Evolutionary conservation across 1,140 invertebrate species (phyloP), one percentile per base, ranked within the genome.

Genomic region (Caenorhabditis tropicalis): DNA sequence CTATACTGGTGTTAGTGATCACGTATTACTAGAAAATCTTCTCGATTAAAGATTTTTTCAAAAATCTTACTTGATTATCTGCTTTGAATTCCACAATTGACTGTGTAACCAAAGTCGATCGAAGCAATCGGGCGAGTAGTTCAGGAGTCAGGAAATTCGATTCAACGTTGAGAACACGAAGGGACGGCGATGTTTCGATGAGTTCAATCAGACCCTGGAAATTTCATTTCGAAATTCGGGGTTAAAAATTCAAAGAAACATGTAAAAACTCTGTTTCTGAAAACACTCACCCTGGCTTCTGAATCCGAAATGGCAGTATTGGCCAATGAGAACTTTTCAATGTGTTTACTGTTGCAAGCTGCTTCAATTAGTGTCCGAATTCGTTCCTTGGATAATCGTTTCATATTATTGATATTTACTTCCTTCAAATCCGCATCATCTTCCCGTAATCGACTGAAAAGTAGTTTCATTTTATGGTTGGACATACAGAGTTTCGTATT

Each of bases 321-420:
- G 85, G 96, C 95, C 92, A 99, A 94, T 90, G 94, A 95, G 83
- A 99, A 92, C 60, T 94, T 95, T 93, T 97, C 33, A 49, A 85
- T 85, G 49, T 85, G 84, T 36, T 82, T 82, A 36, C 79, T 82
- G 27, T 82, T 82, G 60, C 84, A 82, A n/a, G 84, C 84, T 2
- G 84, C 84, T 27, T 65, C 83, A 24, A 85, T 85, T 1, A 85
- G 80, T 36, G 53, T 82, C 9, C 84, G 56, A 36, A 85, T 85
- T 48, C 84, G 36, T 74, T 85, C 84, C 90, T 97, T 95, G 74
- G 96, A 97, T 92, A 99, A 96, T 92, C 96, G 96, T 96, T 96
- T 96, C 93, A 98, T 98, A 93, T 98, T 98, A 93, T 98, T 98
- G 94, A 96, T 96, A 93, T 98, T 98, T 89, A 98, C 93, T 92